phyloP scores from a whole-genome alignment of 2,797 vertebrate species.

The Falco columbarius region DNA sequence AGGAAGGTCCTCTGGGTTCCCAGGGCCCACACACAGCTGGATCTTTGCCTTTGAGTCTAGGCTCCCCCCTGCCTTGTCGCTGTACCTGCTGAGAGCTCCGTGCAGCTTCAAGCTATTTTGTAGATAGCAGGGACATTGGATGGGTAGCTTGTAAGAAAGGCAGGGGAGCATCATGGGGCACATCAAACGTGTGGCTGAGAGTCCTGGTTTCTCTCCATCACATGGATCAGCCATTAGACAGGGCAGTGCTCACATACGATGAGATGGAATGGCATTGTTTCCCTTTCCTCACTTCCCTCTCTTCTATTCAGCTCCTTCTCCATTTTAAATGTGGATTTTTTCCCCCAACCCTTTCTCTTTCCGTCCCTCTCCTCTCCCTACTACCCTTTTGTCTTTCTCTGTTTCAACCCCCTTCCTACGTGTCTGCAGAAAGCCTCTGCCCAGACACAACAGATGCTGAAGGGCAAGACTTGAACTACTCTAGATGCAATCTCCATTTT shows the following conservation, averaged over 20 bases:
- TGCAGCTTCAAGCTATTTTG: not conserved
- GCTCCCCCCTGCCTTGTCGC: not conserved
- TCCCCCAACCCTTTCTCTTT: not conserved
- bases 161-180: not conserved
- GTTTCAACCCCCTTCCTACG: not conserved
- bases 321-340: not conserved
- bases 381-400: not conserved
- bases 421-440: conserved; percentile 13
- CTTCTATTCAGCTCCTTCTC: not conserved
- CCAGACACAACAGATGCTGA: conserved; percentile 59
- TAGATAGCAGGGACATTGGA: not conserved
- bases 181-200: not conserved
- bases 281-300: not conserved
- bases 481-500: conserved; percentile 65
- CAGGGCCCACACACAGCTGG: not conserved
- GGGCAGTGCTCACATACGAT: not conserved
- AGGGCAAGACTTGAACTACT: conserved; percentile 53
- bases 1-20: not conserved
- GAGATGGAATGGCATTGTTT: not conserved
- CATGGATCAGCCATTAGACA: not conserved
- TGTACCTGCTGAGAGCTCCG: not conserved
- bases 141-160: not conserved
- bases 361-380: not conserved
- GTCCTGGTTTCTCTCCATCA: not conserved
- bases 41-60: not conserved